Percentiles rank a stretch among this genome's conserved stretches.
These are phyloP conservation scores for Boulengeromyrus knoepffleri DNA, from an alignment of 2,113 vertebrate species.

Conservation along the genomic window DNA sequence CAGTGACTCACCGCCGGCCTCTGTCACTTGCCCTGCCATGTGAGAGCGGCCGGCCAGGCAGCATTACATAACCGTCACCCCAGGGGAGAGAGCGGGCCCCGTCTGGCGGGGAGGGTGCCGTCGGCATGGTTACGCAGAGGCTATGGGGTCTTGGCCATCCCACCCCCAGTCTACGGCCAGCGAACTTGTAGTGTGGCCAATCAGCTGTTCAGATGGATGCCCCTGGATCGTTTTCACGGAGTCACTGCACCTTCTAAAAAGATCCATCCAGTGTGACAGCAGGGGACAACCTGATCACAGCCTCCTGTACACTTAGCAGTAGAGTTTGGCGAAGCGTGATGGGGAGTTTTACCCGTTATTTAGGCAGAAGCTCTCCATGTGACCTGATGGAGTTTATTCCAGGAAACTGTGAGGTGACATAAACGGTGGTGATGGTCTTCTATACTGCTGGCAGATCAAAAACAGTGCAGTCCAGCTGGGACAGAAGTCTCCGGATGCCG, in stretches of 20 bases:
- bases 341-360: not conserved
- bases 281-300: not conserved
- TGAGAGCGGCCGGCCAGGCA: constrained; percentile 4
- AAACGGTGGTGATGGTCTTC: not conserved
- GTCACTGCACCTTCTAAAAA: constrained; percentile 27
- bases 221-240: constrained; percentile 22
- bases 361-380: not conserved
- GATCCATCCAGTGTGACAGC: not conserved
- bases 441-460: not conserved
- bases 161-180: not conserved
- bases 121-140: constrained; percentile 32
- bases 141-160: not conserved
- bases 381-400: not conserved
- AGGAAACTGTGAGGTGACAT: not conserved
- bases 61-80: constrained; percentile 41
- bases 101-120: not conserved
- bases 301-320: not conserved
- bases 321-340: not conserved
- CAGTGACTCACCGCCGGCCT: not conserved
- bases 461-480: not conserved
- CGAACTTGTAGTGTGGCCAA: constrained; percentile 27
- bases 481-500: not conserved
- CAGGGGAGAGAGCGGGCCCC: constrained; percentile 21
- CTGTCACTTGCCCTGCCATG: not conserved
- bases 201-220: constrained; percentile 45